Evolutionary conservation across 2,888 invertebrate genomes (phyloP), one percentile per base, ranked within the genome.

Genomic region (Drosophila paramelanica): DNA sequence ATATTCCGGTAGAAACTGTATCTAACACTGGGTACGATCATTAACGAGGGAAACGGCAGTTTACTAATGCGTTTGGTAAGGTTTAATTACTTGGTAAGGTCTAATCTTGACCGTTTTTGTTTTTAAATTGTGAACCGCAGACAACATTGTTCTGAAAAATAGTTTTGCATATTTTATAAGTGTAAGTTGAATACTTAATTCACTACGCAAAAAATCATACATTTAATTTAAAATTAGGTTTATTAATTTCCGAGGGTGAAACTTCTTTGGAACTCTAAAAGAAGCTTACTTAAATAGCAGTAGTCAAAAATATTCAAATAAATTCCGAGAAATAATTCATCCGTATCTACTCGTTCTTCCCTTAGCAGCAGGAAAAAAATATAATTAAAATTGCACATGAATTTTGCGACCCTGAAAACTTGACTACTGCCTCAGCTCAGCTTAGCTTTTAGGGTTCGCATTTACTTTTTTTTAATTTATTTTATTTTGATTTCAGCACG

Each of bases 381-480:
- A n/a, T 41, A 51, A 60, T 77, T 27, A 55, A 65, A 87, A 81
- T 53, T 78, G 85, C 81, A 82, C 75, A 81, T 81, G 79, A 81
- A 73, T 68, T 67, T 25, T 42, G 20, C 41, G 87, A 72, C 81
- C 81, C 65, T 81, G 81, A 66, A 64, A 45, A 33, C 38, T 17
- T 7, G 39, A 55, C n/a, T 52, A 14, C 27, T 50, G 55, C 47
- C 46, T 23, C 38, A 49, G 41, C 33, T 11, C 33, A 33, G 33
- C 33, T 33, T 4, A 11, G 11, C 51, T 53, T 33, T 49, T 53
- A 45, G 58, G 31, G 41, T 39, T 46, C 39, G 33, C 46, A 53
- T 58, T 56, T 80, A 10, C 14, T 49, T 64, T 27, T 49, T 65
- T 31, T 64, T 64, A 52, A 20, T 49, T 14, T 46, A 36, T 56